phyloP scores from a whole-genome alignment of 2,797 vertebrate species.

The Champsocephalus esox region DNA sequence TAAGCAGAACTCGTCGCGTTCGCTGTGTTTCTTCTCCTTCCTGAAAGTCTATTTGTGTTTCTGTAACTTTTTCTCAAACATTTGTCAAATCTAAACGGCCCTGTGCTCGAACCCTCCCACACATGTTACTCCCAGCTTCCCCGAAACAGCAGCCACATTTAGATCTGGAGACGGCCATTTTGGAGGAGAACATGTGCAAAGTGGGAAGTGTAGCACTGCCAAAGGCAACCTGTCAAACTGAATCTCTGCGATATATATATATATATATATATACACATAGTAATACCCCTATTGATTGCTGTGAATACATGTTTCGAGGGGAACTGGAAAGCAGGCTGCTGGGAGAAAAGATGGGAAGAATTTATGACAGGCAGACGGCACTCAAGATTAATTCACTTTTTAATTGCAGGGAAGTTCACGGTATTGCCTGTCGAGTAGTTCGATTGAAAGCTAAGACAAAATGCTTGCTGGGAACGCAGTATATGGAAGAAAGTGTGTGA shows the following conservation, averaged over 20 bases:
- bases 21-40: neutral
- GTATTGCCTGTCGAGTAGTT: slow-evolving; percentile 66
- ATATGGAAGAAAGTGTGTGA: slow-evolving; percentile 59
- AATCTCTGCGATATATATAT: slow-evolving; percentile 58
- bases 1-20: slow-evolving; percentile 50
- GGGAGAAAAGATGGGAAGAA: slow-evolving; percentile 47
- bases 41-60: slow-evolving; percentile 22
- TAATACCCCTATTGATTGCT: slow-evolving; percentile 67
- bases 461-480: slow-evolving; percentile 75
- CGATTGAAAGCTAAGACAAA: slow-evolving; percentile 74
- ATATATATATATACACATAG: slow-evolving; percentile 55
- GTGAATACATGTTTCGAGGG: slow-evolving; percentile 64
- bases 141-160: slow-evolving; percentile 43
- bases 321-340: slow-evolving; percentile 32
- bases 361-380: slow-evolving; percentile 65
- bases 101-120: slow-evolving; percentile 43
- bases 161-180: slow-evolving; percentile 49
- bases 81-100: slow-evolving; percentile 12
- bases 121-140: slow-evolving; percentile 23
- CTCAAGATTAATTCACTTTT: slow-evolving; percentile 77
- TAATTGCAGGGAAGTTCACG: slow-evolving; percentile 78
- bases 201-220: slow-evolving; percentile 51
- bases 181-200: slow-evolving; percentile 36
- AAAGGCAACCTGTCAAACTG: slow-evolving; percentile 56
- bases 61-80: slow-evolving; percentile 14